phyloP scores from a whole-genome alignment of 2,797 vertebrate genomes.

The Ambastaia sidthimunki region DNA sequence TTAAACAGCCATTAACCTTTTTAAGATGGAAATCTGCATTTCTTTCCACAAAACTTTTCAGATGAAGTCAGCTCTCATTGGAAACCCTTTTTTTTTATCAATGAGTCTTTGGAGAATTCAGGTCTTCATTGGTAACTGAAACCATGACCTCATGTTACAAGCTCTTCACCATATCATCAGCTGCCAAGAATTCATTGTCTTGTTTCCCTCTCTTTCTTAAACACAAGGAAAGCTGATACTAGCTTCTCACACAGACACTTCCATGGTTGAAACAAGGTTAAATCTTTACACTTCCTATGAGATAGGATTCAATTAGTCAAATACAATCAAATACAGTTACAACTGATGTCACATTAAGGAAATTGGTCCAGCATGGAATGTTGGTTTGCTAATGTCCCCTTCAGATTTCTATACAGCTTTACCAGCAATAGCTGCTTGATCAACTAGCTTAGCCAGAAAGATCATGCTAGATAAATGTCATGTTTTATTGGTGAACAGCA shows the following conservation, averaged over 20 bases:
- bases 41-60: not conserved
- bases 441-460: not conserved
- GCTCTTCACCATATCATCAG: slow-evolving; percentile 28
- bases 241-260: slow-evolving; percentile 6
- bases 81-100: slow-evolving; percentile 41
- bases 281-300: not conserved
- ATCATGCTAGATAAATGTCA: not conserved
- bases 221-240: slow-evolving; percentile 4
- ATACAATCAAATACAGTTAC: not conserved
- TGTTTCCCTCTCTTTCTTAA: slow-evolving; percentile 19
- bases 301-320: slow-evolving; percentile 15
- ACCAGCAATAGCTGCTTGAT: not conserved
- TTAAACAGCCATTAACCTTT: not conserved
- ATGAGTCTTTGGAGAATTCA: slow-evolving; percentile 23
- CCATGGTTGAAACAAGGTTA: slow-evolving; percentile 10
- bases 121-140: slow-evolving; percentile 31
- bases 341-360: slow-evolving; percentile 23
- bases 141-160: slow-evolving; percentile 43
- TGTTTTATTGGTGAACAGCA: not conserved
- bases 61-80: not conserved
- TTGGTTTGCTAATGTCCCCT: not conserved
- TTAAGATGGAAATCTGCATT: not conserved
- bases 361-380: not conserved
- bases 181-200: slow-evolving; percentile 33
- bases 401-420: not conserved